phyloP scores from a whole-genome alignment of 37 sponge, comb jelly and placozoan genomes.

The Crambe crambe region DNA sequence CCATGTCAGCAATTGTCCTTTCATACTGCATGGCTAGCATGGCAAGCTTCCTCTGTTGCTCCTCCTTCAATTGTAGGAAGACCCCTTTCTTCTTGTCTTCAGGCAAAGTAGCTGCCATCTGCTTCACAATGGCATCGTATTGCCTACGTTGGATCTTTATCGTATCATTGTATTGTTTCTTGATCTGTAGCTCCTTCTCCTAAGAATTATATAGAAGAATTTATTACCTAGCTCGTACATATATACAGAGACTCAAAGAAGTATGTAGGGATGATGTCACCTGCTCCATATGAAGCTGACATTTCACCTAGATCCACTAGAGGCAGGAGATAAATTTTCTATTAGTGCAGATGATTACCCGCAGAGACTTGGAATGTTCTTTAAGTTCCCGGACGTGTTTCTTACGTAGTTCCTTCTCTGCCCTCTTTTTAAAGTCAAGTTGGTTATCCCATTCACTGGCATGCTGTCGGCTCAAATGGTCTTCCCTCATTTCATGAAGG shows the following conservation, averaged over 20 bases:
- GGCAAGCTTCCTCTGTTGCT: conserved; percentile 91
- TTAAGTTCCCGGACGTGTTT: conserved; percentile 92
- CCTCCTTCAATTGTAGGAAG: conserved; percentile 90
- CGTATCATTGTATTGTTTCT: conserved; percentile 88
- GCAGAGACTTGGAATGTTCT: conserved; percentile 95
- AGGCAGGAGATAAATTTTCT: too few relatives aligned
- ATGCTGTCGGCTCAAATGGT: conserved; percentile 91
- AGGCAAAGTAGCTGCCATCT: conserved; percentile 81
- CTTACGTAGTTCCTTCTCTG: conserved; percentile 92
- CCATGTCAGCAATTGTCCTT: conserved; percentile 94
- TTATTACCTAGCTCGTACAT: background rate
- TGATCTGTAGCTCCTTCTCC: conserved; percentile 77
- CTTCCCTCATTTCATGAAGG: conserved; percentile 84
- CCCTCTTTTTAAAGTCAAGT: conserved; percentile 87
- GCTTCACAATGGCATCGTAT: conserved; percentile 93
- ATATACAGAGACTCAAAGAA: too few relatives aligned
- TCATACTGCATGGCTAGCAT: conserved; percentile 95
- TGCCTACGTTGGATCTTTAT: conserved; percentile 85
- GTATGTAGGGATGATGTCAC: too few relatives aligned
- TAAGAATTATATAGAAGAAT: conserved; percentile 7
- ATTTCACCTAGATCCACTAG: too few relatives aligned
- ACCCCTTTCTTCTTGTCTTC: conserved; percentile 88
- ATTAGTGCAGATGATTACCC: too few relatives aligned
- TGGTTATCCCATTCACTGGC: conserved; percentile 94
- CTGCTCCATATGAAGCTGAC: too few relatives aligned